phyloP scores from a whole-genome alignment of 1,140 invertebrate genomes.

The Aphaenogaster rudis region DNA sequence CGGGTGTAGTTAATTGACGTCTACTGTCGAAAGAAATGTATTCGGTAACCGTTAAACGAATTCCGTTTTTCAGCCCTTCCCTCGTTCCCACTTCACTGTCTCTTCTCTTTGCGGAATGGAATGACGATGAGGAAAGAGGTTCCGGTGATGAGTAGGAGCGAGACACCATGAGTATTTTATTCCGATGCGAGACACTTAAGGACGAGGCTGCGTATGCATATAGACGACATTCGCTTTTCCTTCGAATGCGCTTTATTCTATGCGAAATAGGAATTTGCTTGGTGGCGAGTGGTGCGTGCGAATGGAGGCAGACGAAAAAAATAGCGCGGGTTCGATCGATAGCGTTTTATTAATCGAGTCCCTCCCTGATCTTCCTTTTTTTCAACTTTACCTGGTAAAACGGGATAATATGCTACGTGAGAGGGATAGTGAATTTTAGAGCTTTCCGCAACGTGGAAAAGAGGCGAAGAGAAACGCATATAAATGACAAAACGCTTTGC shows the following conservation, averaged over 20 bases:
- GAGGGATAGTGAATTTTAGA: conserved; percentile 18
- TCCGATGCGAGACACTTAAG: conserved; percentile 45
- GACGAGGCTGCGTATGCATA: conserved; percentile 40
- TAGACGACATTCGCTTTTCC: conserved; percentile 45
- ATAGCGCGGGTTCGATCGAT: conserved; percentile 18
- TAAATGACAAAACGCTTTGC: conserved; percentile 6
- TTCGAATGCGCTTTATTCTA: conserved; percentile 14
- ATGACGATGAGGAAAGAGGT: conserved; percentile 36
- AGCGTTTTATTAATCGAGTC: conserved; percentile 45
- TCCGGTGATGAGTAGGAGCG: conserved; percentile 2
- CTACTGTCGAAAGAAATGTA: conserved; percentile 77
- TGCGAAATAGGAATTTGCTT: conserved; percentile 33
- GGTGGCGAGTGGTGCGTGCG: conserved; percentile 6
- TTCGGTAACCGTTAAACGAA: conserved; percentile 76
- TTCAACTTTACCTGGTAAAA: background rate
- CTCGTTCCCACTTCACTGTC: background rate
- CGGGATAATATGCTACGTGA: conserved; percentile 6
- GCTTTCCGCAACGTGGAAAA: background rate
- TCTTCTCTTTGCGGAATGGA: conserved; percentile 46
- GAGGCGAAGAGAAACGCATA: background rate
- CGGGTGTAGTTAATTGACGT: conserved; percentile 74
- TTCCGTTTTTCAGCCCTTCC: conserved; percentile 64
- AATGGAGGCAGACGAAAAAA: conserved; percentile 11
- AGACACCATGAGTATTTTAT: conserved; percentile 53
- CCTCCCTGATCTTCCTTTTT: background rate